These are phyloP conservation scores for Pollenia amentaria DNA, from an alignment of 2,888 invertebrate species.

Conservation along the genomic window DNA sequence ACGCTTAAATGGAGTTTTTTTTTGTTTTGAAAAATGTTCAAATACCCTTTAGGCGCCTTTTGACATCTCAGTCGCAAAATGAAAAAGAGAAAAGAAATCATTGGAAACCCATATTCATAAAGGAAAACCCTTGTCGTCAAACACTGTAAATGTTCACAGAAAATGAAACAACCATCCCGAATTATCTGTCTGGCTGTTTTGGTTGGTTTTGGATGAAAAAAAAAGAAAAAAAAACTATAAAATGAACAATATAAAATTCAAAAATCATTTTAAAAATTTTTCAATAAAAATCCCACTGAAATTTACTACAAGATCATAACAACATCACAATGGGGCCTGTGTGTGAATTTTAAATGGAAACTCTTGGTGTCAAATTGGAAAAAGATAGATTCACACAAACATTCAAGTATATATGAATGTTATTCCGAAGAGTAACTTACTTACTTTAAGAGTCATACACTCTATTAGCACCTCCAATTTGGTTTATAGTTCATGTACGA, in stretches of 20 bases:
- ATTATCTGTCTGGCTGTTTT: conserved; percentile 43
- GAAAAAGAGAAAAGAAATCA: conserved; percentile 28
- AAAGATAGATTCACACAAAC: conserved; percentile 2
- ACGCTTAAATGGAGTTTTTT: conserved; percentile 24
- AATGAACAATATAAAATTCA: not conserved
- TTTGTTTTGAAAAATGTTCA: conserved; percentile 40
- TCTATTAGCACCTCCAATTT: conserved; percentile 66
- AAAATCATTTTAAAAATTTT: conserved; percentile 37
- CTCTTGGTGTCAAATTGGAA: conserved; percentile 33
- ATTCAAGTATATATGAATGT: conserved; percentile 14
- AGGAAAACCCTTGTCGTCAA: conserved; percentile 66
- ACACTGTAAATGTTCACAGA: conserved; percentile 34
- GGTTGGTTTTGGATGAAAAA: no score
- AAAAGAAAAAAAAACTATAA: conserved; percentile 40
- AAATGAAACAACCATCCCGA: conserved; percentile 56
- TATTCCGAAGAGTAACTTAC: not conserved
- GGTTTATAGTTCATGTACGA: conserved; percentile 57
- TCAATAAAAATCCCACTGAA: conserved; percentile 59
- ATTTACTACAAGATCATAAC: conserved; percentile 47
- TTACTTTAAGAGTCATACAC: conserved; percentile 19
- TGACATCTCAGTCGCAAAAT: conserved; percentile 61
- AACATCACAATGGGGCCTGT: conserved; percentile 11
- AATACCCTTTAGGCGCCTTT: conserved; percentile 74
- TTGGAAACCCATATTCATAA: conserved; percentile 56
- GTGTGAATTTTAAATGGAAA: conserved; percentile 62